These are phyloP conservation scores for Corythaeola cristata DNA, from an alignment of 2,113 vertebrate species.

Conservation along the genomic window DNA sequence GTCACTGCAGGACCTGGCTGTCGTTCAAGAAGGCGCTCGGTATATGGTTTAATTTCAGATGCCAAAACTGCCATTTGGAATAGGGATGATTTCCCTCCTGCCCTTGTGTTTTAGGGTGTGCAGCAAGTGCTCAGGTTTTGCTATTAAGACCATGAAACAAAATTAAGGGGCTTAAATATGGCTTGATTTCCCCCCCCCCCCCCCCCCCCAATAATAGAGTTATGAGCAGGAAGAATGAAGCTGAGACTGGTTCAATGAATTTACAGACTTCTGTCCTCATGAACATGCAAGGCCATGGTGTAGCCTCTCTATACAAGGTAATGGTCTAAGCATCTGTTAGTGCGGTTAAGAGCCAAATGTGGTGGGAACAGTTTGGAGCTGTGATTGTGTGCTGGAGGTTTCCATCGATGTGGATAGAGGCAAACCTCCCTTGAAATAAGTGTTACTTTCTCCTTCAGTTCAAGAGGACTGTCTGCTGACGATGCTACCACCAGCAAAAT, in stretches of 20 bases:
- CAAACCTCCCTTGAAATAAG: background rate
- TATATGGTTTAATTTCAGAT: background rate
- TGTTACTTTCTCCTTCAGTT: background rate
- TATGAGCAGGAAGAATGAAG: background rate
- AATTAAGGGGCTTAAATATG: background rate
- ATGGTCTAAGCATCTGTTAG: background rate
- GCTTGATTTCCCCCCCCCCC: background rate
- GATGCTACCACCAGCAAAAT: background rate
- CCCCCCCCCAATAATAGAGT: rapidly evolving
- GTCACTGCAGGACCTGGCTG: background rate
- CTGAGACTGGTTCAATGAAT: background rate
- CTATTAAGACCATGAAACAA: background rate
- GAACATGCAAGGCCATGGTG: background rate
- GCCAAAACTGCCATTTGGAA: background rate
- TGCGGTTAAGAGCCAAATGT: background rate
- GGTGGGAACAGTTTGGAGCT: background rate
- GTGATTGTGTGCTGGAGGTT: background rate
- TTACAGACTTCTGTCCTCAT: background rate
- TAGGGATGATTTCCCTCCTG: too few relatives aligned
- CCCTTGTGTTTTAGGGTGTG: background rate
- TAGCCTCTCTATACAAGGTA: background rate
- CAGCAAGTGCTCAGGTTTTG: background rate
- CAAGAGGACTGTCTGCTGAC: background rate
- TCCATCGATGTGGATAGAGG: background rate
- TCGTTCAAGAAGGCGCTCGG: rapidly evolving